Base-by-base conservation (phyloP, 2,888 invertebrate species). In the Peribatodes rhomboidaria region DNA sequence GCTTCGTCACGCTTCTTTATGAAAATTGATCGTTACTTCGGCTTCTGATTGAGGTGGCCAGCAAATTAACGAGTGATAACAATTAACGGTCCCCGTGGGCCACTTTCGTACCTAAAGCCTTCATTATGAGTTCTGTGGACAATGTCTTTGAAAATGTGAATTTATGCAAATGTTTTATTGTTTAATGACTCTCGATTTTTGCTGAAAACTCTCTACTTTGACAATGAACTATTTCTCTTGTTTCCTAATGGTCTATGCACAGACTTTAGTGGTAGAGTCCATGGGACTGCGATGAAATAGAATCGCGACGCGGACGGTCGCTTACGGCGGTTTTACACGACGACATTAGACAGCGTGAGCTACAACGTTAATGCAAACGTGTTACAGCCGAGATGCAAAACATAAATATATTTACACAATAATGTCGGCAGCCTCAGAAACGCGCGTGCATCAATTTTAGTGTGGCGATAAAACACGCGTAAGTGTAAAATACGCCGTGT, bases 121-220 rank as follows among this genome's bases (percentile, higher is more conserved):
- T 72, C 75, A 71, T 50, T 35, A 11, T 6, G 33, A 33, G 31
- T 49, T 16, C 7, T 8, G 10, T 10, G 7, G 16, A 31, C 20
- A 20, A 20, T 20, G 50, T 20, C 35, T 37, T 18, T 35, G 72
- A 69, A 70, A 77, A 78, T 75, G 78, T 69, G 75, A 78, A 77
- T 76, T 73, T 78, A 82, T 82, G 81, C 79, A 75, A 81, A 83
- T 78, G 66, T 65, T 70, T 74, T 69, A 77, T 80, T 76, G 77
- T 78, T 67, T 74, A 61, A 68, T 73, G 65, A 72, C 75, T 78
- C 72, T 70, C 64, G 65, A 70, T 75, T 71, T 59, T 61, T 49
- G 16, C 14, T 54, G 47, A 46, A 56, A 60, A 67, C 67, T 67
- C 65, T 70, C 67, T 60, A 57, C 41, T 35, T 57, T 67, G 58